Evolutionary conservation across 2,113 vertebrate species (phyloP).

Genomic region (Micronisus gabar): DNA sequence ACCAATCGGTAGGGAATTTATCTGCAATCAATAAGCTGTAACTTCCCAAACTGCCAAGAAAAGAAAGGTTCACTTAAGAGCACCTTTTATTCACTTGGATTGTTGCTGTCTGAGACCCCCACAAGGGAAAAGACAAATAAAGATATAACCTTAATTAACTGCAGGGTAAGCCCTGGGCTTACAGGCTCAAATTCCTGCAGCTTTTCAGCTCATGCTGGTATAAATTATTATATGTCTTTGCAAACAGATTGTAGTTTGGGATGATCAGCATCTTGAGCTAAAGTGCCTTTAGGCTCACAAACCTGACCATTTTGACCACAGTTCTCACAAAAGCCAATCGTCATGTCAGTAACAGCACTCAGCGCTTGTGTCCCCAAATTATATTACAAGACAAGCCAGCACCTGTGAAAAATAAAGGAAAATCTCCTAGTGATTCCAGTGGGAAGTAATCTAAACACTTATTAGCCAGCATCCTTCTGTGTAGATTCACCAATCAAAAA

Average conservation of each 20-base stretch:
- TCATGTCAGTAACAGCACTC: not conserved
- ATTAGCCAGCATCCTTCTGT: not conserved
- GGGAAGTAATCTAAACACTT: not conserved
- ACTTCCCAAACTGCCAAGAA: not conserved
- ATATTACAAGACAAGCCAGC: not conserved
- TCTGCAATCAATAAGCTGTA: not conserved
- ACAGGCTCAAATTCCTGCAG: not conserved
- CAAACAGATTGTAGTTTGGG: not conserved
- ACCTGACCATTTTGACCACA: not conserved
- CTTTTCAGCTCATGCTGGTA: not conserved
- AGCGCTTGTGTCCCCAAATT: not conserved
- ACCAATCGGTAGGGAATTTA: not conserved
- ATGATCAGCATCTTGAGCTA: not conserved
- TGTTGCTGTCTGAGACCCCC: not conserved
- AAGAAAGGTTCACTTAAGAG: not conserved
- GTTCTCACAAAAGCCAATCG: not conserved
- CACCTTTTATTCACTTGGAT: not conserved
- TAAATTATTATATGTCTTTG: not conserved
- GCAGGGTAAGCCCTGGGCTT: not conserved
- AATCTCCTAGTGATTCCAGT: not conserved
- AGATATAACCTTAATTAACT: constrained; percentile 37
- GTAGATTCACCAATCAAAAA: not conserved
- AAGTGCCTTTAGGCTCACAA: not conserved
- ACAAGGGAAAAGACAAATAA: not conserved
- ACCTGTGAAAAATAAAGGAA: not conserved